Conservation (phyloP, 2,113 vertebrate genomes). For the Cryptomyrus ogoouensis region DNA sequence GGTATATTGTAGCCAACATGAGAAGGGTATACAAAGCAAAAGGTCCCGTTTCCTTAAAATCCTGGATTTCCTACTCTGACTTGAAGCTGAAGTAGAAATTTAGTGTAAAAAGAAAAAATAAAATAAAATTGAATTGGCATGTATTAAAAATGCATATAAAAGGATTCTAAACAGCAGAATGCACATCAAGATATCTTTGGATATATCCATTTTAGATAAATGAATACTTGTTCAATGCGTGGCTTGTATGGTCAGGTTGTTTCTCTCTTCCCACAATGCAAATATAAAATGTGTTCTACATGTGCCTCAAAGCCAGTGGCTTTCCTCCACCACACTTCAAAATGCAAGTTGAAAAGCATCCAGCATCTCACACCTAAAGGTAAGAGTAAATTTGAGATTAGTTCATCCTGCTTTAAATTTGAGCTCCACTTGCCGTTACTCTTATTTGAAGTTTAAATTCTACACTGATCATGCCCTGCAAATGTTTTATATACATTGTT, state of each 20-base stretch:
- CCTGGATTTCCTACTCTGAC: neutral
- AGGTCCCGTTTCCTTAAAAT: neutral
- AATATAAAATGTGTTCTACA: slow-evolving; percentile 1
- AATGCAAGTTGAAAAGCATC: slow-evolving; percentile 15
- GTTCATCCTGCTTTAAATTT: neutral
- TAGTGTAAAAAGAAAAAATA: neutral
- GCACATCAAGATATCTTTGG: slow-evolving; percentile 32
- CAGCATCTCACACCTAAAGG: slow-evolving; percentile 14
- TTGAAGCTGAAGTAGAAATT: slow-evolving; percentile 17
- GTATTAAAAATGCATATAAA: slow-evolving; percentile 25
- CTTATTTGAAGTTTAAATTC: slow-evolving; percentile 10
- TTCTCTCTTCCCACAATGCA: slow-evolving; percentile 18
- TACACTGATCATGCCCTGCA: neutral
- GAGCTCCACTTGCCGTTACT: neutral
- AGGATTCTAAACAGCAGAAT: slow-evolving; percentile 21
- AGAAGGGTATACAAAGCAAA: neutral
- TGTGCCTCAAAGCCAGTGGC: neutral
- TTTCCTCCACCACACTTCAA: neutral
- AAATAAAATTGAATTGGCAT: slow-evolving; percentile 23
- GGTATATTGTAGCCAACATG: neutral
- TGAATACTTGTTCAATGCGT: slow-evolving; percentile 17
- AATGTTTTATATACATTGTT: slow-evolving; percentile 9
- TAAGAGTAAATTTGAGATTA: neutral
- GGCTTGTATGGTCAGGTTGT: slow-evolving; percentile 5
- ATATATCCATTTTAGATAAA: slow-evolving; percentile 20